Evolutionary conservation across 2,888 invertebrate genomes (phyloP), one percentile per base, ranked within the genome.

Genomic region (Venusia cambrica): DNA sequence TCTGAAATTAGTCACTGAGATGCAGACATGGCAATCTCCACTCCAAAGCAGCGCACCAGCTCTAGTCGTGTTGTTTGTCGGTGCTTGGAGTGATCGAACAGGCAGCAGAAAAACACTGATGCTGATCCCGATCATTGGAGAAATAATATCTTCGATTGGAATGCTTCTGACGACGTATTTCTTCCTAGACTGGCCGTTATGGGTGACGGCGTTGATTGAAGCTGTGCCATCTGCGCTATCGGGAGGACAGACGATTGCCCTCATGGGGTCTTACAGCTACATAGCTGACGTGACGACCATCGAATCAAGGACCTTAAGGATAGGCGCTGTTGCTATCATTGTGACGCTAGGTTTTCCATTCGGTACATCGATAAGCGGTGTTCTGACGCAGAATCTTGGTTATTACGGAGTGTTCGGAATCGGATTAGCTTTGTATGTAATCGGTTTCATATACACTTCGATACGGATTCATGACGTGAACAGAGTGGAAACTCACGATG

Each of bases 81-180:
- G 91, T 2, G 89, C 90, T 0, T 91, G 91, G 91, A 90, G 90
- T 48, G 91, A 91, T 46, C 78, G 84, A 45, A 88, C 88, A 24
- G 89, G 89, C 4, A 84, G 88, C 35, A 74, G 90, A 43, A 90
- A 90, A 62, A 74, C 79, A 1, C 77, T 89, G 34, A 88, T 91
- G 78, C 54, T 91, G 1, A 54, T 89, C 9, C 90, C 91, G 1
- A 68, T 90, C 6, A 34, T 87, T 0, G 90, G 90, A 2, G 90
- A 90, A 63, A 57, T 89, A 1, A 55, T 90, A 34, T 78, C 89
- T 0, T 62, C 88, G 1, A 35, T 74, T 17, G 89, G 89, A n/a
- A 63, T 89, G 27, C 64, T 90, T 2, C 49, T 90, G 6, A 75
- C 88, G 4, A 89, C 88, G 0, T 77, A 89, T 49, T 90, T 75